Evolutionary conservation across 2,888 invertebrate genomes (phyloP), one percentile per base, ranked within the genome.

Genomic region (Hylaea fasciaria): DNA sequence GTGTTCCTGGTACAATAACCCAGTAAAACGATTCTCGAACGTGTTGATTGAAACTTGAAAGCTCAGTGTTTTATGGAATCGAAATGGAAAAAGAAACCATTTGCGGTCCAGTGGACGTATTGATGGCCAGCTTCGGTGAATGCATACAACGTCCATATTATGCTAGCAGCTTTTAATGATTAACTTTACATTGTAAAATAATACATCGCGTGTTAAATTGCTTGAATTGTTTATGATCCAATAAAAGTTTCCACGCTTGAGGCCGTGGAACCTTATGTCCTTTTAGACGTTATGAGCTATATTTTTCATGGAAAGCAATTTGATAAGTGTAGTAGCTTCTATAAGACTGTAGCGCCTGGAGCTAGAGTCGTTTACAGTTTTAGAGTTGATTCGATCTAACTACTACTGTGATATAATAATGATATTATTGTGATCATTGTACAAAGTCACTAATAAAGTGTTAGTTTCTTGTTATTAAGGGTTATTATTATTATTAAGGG

Each of bases 1-100:
- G 71, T 76, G 65, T 77, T 78, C 78, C 82, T 85, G 78, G 82
- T 83, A 87, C 87, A 85, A 80, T 89, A 85, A 86, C 87, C 88
- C 75, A 89, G 78, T 86, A 80, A 82, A 83, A 81, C 81, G 76
- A 81, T 83, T 81, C 78, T 74, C 69, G 76, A 71, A 75, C 77
- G 76, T 76, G 81, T 85, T 85, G 81, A 84, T 85, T 85, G 81
- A 80, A 85, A 82, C 75, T 77, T 76, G 75, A 77, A 85, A 80
- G 74, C 73, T 57, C 69, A 66, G 70, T 78, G 76, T 78, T 83
- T 80, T 78, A 80, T 81, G 74, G 74, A 78, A 80, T 81, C 77
- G 78, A 66, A 80, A 78, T 76, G 72, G 68, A 77, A 78, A 73
- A 72, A 72, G 69, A 71, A 70, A 62, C 57, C 62, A 59, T 67